Conservation (phyloP, 2,888 invertebrate species). For the Pterobdella sp. region DNA sequence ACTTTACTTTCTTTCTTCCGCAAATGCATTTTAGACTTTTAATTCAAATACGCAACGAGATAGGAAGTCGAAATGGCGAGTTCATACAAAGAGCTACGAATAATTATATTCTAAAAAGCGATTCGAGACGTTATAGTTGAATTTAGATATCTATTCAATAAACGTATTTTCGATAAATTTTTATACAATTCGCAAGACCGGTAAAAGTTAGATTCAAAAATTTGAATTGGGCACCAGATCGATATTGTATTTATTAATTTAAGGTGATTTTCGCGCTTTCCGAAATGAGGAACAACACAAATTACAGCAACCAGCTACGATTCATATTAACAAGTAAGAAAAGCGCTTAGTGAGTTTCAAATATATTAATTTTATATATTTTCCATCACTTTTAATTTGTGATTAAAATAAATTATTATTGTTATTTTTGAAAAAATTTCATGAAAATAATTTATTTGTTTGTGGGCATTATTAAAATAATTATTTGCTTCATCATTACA, state of each 20-base stretch:
- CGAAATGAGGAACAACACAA: conserved; percentile 28
- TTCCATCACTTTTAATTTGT: not conserved
- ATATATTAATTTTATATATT: too few species aligned
- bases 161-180: conserved; percentile 22
- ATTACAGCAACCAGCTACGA: conserved; percentile 16
- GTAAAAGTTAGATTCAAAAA: conserved; percentile 17
- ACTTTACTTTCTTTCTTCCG: conserved; percentile 13
- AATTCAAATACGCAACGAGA: not conserved
- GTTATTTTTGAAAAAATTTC: not conserved
- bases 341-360: too few species aligned
- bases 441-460: not conserved
- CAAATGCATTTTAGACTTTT: conserved; percentile 15
- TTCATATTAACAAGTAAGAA: not conserved
- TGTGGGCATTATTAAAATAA: conserved; percentile 10
- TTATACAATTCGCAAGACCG: not conserved
- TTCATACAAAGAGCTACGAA: not conserved
- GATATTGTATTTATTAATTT: conserved; percentile 29
- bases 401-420: not conserved
- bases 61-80: not conserved
- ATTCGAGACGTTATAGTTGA: not conserved
- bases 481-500: conserved; percentile 6
- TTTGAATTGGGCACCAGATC: conserved; percentile 25
- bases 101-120: conserved; percentile 2
- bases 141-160: conserved; percentile 7
- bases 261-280: conserved; percentile 30